Evolutionary conservation across 2,797 vertebrate genomes (phyloP).

Genomic region (Hydrocynus forskahlii): DNA sequence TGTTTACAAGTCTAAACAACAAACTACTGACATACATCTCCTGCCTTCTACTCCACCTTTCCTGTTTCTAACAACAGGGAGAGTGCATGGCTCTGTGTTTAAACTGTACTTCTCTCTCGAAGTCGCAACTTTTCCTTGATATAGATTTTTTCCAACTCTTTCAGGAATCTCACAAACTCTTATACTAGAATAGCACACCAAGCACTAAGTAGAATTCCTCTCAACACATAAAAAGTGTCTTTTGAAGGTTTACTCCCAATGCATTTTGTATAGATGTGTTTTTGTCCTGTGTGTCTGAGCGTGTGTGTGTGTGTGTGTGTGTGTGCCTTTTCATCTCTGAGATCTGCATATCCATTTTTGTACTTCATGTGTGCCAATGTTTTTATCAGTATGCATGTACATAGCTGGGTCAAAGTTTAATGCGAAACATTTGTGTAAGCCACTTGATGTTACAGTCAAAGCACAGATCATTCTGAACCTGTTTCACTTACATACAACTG

Average conservation of each 20-base stretch:
- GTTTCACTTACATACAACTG: neutral
- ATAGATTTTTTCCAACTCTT: constrained; percentile 16
- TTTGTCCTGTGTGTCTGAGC: neutral
- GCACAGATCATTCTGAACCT: constrained; percentile 20
- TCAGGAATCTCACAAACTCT: constrained; percentile 36
- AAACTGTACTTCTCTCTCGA: constrained; percentile 1
- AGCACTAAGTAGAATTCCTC: constrained; percentile 29
- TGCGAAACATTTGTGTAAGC: constrained; percentile 19
- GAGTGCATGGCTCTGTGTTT: constrained; percentile 9
- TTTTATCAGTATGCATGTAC: constrained; percentile 66
- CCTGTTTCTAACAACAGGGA: neutral
- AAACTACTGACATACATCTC: constrained; percentile 8
- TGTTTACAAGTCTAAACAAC: neutral
- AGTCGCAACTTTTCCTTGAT: neutral
- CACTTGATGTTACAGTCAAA: constrained; percentile 28
- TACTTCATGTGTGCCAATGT: constrained; percentile 48
- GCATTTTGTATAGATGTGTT: constrained; percentile 60
- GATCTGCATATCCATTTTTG: constrained; percentile 16
- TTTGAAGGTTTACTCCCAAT: constrained; percentile 51
- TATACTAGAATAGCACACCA: constrained; percentile 14
- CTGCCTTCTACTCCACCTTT: constrained; percentile 11
- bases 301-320: constrained; percentile 16
- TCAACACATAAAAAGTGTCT: constrained; percentile 45
- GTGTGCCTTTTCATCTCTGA: constrained; percentile 46
- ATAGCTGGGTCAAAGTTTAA: constrained; percentile 37